Evolutionary conservation across 2,797 vertebrate genomes (phyloP), one percentile per base, ranked within the genome.

Genomic region (Triplophysa yarkandensis): DNA sequence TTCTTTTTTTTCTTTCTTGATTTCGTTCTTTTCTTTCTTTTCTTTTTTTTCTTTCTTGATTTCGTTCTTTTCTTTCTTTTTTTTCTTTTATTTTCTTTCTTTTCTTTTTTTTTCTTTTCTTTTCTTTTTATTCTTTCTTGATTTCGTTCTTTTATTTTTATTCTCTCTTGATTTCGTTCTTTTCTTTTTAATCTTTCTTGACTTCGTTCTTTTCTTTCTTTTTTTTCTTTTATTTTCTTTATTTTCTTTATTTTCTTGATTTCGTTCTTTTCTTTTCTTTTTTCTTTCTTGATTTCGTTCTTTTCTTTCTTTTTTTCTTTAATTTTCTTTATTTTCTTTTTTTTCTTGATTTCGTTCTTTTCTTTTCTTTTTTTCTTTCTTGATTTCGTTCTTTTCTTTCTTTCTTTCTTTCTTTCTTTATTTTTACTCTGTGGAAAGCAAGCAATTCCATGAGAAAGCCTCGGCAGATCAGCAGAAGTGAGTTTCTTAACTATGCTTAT

Each of bases 401-500:
- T 41, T 57, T 58, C 19, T 68, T 48, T 52, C 28, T 41, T 48
- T 64, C 25, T 65, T 21, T 43, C 25, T 54, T 52, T 39, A 50
- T 48, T 64, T 30, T 65, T 21, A 52, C 25, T 54, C 46, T 68
- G 32, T 76, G 48, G 50, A 64, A 66, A 55, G 27, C 44, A 21
- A 75, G 57, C 4, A 78, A 81, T 83, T 83, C 78, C 82, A 73
- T 78, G 62, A 78, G 43, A 55, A 58, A 58, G 75, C 60, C 77
- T 81, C 52, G 23, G 66, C 69, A 77, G 71, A 78, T 73, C 67
- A 68, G 54, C 74, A 79, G 71, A 80, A 79, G 71, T 82, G 71
- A 71, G 68, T 82, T 78, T 79, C 74, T 83, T 80, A 83, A 77
- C 68, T 76, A 60, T 68, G 67, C 63, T 80, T 81, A 82, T 83